Conservation (phyloP, 1,140 invertebrate genomes). For the Platyscapa corneri region DNA sequence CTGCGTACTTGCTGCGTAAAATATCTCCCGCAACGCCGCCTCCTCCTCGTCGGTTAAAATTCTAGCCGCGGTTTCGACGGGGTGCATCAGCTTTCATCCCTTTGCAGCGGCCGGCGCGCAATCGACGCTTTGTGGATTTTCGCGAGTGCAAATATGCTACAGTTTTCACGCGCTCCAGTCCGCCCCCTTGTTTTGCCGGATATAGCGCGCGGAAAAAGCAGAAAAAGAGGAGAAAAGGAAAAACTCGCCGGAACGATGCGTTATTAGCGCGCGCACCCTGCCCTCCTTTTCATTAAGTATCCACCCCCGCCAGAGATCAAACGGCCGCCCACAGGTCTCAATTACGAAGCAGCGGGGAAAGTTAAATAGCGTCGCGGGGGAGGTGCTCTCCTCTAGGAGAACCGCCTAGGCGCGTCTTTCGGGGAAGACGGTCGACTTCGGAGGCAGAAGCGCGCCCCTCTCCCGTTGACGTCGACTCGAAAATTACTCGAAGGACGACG, state of each 20-base stretch:
- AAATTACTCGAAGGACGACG: background rate
- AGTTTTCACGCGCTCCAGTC: background rate
- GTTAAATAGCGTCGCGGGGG: no score
- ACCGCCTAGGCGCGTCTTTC: background rate
- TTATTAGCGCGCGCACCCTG: background rate
- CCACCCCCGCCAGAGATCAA: slow-evolving; percentile 12
- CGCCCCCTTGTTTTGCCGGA: background rate
- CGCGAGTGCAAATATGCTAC: slow-evolving; percentile 21
- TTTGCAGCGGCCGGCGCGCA: background rate
- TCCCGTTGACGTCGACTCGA: background rate
- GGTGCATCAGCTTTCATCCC: background rate
- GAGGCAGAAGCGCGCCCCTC: background rate
- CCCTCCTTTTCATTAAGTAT: background rate
- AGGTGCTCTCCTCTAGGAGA: no score
- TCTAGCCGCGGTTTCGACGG: background rate
- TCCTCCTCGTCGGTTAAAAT: background rate
- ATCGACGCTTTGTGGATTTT: slow-evolving; percentile 33
- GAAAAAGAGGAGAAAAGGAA: background rate
- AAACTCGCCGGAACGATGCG: background rate
- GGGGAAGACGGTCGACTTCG: background rate
- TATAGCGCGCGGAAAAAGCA: background rate
- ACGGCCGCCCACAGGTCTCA: slow-evolving; percentile 18
- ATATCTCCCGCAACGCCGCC: background rate
- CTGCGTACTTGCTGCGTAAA: background rate
- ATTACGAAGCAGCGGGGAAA: no score